Evolutionary conservation across 1,140 invertebrate genomes (phyloP), one percentile per base, ranked within the genome.

Genomic region (Listronotus bonariensis): DNA sequence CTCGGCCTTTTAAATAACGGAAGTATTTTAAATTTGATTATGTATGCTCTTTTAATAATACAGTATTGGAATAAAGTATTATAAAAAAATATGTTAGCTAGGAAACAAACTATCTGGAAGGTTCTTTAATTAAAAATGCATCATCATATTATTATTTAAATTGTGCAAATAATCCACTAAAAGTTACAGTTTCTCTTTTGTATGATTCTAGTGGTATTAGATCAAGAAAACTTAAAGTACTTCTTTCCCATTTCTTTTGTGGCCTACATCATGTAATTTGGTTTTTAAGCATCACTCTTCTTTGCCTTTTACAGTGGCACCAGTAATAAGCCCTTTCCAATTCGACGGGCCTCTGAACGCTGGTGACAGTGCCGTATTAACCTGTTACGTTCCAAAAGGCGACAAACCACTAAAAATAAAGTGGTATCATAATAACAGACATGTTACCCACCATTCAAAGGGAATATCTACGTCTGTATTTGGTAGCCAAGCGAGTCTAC

Each of bases 381-480:
- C 82, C 14, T 89, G 87, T 74, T 78, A 82, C 36, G 79, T 88
- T 8, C 80, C 81, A 64, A 87, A 88, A 76, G 89, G 88, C 20
- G 87, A 89, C 77, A 78, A 83, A 58, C 87, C 87, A 14, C 74
- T 88, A 58, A 81, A 81, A 68, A 86, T 87, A 36, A 79, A 78
- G 56, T 88, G 86, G 86, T 82, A 82, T 66, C 85, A 87, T 63
- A 83, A 88, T 72, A 82, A 81, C 57, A 74, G 80, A 45, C 74
- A 78, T 20, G 57, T 75, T 18, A 68, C 80, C 76, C 41, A 60
- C 11, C 58, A 59, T 38, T 58, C 52, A n/a, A 60, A 71, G 26
- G 73, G 71, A 14, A 71, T 76, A 51, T 53, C 74, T 38, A 69
- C 74, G 42, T 71, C 49, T 34, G 57, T 58, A 31, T 70, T 76